Evolutionary conservation across 1,140 invertebrate species (phyloP).

Genomic region (Drepana arcuata): DNA sequence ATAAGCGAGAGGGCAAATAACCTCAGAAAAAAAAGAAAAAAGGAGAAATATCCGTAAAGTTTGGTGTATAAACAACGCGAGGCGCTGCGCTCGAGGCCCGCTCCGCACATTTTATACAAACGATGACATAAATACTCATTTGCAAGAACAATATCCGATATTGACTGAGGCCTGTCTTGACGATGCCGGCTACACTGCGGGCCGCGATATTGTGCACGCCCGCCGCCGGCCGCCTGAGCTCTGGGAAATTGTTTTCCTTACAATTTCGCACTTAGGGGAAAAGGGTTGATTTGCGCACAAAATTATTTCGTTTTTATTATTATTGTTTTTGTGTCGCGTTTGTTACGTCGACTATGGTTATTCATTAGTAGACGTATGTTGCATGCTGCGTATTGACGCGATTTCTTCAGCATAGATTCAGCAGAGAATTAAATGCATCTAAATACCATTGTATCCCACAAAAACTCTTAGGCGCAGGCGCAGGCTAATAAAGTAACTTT

Average conservation of each 20-base stretch:
- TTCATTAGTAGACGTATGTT: not conserved
- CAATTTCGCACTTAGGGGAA: too few relatives aligned
- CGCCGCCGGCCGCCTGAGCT: too few relatives aligned
- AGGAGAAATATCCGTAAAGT: conserved; percentile 33
- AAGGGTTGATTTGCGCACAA: too few relatives aligned
- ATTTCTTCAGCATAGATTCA: too few relatives aligned
- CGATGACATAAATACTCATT: conserved; percentile 70
- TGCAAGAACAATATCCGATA: conserved; percentile 69
- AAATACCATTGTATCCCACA: too few relatives aligned
- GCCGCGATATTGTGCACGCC: conserved; percentile 17
- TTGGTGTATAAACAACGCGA: conserved; percentile 42
- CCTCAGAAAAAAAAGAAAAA: conserved; percentile 12
- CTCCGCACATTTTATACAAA: conserved; percentile 59
- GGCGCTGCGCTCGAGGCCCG: conserved; percentile 29
- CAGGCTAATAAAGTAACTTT: not conserved
- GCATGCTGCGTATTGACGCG: too few relatives aligned
- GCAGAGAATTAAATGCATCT: too few relatives aligned
- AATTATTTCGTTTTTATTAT: conserved; percentile 12
- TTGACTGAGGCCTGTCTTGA: conserved; percentile 67
- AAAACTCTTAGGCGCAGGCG: too few relatives aligned
- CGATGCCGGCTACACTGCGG: conserved; percentile 27
- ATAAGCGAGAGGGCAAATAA: conserved; percentile 11
- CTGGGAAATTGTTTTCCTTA: too few relatives aligned
- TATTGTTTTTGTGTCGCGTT: conserved; percentile 10
- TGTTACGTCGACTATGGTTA: conserved; percentile 5